Evolutionary conservation across 92 coral and sea anemone genomes (phyloP).

Genomic region (Paragorgia papillata): DNA sequence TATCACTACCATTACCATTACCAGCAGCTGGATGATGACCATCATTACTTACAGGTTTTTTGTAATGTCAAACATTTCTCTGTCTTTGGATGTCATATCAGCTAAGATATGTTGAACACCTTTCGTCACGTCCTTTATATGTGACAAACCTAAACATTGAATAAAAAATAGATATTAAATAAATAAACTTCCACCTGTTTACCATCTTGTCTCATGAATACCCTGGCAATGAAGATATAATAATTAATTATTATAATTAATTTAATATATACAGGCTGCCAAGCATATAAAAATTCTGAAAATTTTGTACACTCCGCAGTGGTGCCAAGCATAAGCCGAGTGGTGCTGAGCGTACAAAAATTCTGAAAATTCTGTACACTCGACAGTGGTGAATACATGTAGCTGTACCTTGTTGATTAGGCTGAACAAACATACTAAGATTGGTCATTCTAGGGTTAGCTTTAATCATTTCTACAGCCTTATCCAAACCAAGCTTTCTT

Average conservation of each 20-base stretch:
- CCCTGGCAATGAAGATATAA: too few relatives aligned
- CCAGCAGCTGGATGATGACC: too few relatives aligned
- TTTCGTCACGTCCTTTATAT: constrained; percentile 58
- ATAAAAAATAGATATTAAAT: not conserved
- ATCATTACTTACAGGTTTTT: constrained; percentile 69
- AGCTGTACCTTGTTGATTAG: constrained; percentile 67
- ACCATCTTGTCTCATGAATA: too few relatives aligned
- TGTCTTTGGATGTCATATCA: constrained; percentile 76
- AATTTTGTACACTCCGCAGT: too few relatives aligned
- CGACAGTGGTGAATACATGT: too few relatives aligned
- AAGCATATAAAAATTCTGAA: too few relatives aligned
- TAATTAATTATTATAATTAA: too few relatives aligned
- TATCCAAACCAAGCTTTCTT: constrained; percentile 73
- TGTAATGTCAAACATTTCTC: constrained; percentile 50
- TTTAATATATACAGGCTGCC: too few relatives aligned
- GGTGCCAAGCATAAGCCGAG: too few relatives aligned
- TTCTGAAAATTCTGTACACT: too few relatives aligned
- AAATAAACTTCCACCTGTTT: not conserved
- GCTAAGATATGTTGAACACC: constrained; percentile 96
- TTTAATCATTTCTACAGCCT: constrained; percentile 59
- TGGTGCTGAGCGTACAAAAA: too few relatives aligned
- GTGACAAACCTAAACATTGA: constrained; percentile 61
- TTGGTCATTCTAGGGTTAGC: constrained; percentile 47
- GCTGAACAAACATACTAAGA: constrained; percentile 59
- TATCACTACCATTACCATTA: too few relatives aligned